Percentiles rank a stretch among this genome's conserved stretches.
phyloP scores from a whole-genome alignment of 2,797 vertebrate species.

The Squalus acanthias region DNA sequence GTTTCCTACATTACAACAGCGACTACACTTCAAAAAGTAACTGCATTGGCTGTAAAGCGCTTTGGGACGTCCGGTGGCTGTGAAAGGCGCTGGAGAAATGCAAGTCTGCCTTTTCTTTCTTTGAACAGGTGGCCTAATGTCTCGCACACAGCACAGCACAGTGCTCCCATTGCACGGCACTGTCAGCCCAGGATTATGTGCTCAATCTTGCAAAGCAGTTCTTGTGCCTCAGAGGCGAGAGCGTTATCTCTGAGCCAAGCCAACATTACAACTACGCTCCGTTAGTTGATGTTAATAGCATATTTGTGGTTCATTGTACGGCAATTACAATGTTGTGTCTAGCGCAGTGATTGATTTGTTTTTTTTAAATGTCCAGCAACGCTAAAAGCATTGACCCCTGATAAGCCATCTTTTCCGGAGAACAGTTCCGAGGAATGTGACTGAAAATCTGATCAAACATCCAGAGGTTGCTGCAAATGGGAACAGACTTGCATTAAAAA shows the following conservation, averaged over 20 bases:
- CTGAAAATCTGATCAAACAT: background rate
- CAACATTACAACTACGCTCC: background rate
- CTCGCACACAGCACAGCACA: too few relatives aligned
- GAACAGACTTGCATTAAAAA: background rate
- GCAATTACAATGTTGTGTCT: background rate
- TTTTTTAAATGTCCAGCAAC: background rate
- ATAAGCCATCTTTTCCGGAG: background rate
- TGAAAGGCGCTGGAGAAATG: too few relatives aligned
- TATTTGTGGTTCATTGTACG: background rate
- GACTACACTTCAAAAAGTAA: too few relatives aligned
- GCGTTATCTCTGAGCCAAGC: background rate
- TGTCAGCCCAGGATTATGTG: background rate
- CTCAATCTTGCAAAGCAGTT: background rate
- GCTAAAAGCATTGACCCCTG: conserved; percentile 1
- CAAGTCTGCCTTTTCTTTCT: background rate
- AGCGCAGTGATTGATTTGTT: background rate
- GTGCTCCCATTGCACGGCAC: background rate
- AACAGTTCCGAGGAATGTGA: background rate
- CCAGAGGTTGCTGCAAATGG: background rate
- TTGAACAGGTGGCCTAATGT: background rate
- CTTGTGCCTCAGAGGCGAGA: background rate
- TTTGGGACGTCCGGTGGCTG: too few relatives aligned
- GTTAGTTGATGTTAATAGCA: background rate
- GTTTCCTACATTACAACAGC: too few relatives aligned
- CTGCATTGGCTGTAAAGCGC: too few relatives aligned